phyloP scores from a whole-genome alignment of 2,888 invertebrate species.

The Agrochola lota region DNA sequence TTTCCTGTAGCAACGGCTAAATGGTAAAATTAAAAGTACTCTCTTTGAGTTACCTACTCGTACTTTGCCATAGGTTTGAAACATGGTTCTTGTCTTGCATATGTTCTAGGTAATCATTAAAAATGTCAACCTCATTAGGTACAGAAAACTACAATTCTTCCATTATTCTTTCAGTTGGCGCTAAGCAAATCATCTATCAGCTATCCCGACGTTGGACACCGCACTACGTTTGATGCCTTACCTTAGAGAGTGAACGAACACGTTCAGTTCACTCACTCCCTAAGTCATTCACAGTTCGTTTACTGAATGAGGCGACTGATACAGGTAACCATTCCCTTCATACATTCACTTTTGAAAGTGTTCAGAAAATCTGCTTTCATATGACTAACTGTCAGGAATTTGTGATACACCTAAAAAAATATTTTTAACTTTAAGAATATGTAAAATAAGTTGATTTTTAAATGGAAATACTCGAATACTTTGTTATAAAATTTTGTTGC shows the following conservation, averaged over 20 bases:
- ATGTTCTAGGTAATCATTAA: no score
- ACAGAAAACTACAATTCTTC: background rate
- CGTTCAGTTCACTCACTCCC: slow-evolving; percentile 42
- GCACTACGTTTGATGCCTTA: slow-evolving; percentile 60
- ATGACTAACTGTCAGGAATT: background rate
- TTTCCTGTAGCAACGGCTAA: no score
- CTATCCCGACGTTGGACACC: slow-evolving; percentile 58
- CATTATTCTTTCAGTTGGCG: slow-evolving; percentile 58
- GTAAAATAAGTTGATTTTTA: slow-evolving; percentile 11
- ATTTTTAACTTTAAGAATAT: background rate
- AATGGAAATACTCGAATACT: background rate
- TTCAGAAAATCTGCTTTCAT: background rate
- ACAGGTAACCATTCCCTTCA: slow-evolving; percentile 35
- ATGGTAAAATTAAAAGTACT: no score
- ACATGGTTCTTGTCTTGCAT: no score
- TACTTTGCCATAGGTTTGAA: no score
- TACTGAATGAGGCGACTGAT: slow-evolving; percentile 53
- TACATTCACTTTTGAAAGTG: slow-evolving; percentile 11
- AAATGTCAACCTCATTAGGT: no score
- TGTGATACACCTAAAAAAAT: background rate
- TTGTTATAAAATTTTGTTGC: background rate
- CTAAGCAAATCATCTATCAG: slow-evolving; percentile 38
- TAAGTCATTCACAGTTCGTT: slow-evolving; percentile 46
- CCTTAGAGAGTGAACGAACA: slow-evolving; percentile 49
- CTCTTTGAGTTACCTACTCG: no score